Evolutionary conservation across 2,797 vertebrate genomes (phyloP), one percentile per base, ranked within the genome.

Genomic region (Melanotaenia pygmaea): DNA sequence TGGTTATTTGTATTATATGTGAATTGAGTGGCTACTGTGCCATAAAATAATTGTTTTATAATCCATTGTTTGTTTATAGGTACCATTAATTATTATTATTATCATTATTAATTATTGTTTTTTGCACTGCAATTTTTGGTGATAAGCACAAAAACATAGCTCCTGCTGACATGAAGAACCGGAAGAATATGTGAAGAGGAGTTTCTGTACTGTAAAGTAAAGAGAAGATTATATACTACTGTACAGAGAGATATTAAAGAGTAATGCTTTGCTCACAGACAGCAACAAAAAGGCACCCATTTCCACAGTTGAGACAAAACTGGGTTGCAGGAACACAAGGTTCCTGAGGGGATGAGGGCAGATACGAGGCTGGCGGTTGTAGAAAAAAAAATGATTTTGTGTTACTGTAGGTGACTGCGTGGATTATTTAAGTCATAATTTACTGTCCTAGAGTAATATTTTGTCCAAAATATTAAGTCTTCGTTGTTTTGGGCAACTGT

Each of bases 91-190:
- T 97, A 92, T 89, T 91, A 92, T 93, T 72, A 90, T 90, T 78
- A 83, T 88, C 88, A 82, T 86, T 95, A 95, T 96, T 96, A 95
- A 96, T 97, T 96, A 95, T 97, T 96, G 94, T 97, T 95, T 94
- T 94, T 99, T 99, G 98, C 98, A 99, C 98, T 99, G 97, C 97
- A 93, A 97, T 96, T 98, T 96, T 99, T 99, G 96, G 96, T 98
- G 97, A 99, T 96, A 99, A 99, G 98, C 98, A 99, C 98, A 99
- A 99, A 97, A 96, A 93, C 95, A 96, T 95, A 95, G 96, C 97
- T 98, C 97, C 97, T 97, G 95, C 94, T 96, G 96, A 98, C 95
- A 96, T 97, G 96, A 98, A 98, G 97, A 97, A 96, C 93, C 93
- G 94, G 94, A 95, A 91, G 95, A 96, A 96, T 91, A 96, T 96